Evolutionary conservation across 2,888 invertebrate species (phyloP).

Genomic region (Pandemis cinnamomeana): DNA sequence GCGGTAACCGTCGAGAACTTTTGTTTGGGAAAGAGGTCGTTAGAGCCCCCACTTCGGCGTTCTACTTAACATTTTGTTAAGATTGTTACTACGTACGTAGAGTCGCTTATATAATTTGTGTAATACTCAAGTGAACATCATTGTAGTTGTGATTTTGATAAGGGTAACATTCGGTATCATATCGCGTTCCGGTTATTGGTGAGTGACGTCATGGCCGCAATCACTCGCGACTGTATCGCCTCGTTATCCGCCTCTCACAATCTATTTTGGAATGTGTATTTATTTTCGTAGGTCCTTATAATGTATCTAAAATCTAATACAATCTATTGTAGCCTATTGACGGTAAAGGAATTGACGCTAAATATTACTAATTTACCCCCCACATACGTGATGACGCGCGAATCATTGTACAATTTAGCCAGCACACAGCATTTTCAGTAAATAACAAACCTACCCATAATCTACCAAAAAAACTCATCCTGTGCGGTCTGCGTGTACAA

Average conservation of each 20-base stretch:
- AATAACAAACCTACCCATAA: too few relatives aligned
- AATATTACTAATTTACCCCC: constrained; percentile 1
- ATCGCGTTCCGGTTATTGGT: constrained; percentile 10
- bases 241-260: constrained; percentile 11
- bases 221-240: constrained; percentile 5
- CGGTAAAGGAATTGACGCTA: not conserved
- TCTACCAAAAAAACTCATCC: too few relatives aligned
- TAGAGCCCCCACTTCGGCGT: too few relatives aligned
- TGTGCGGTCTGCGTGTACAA: too few relatives aligned
- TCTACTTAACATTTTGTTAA: too few relatives aligned
- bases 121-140: not conserved
- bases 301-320: not conserved
- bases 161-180: not conserved
- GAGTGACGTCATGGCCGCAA: constrained; percentile 7
- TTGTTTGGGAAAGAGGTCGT: too few relatives aligned
- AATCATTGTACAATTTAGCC: not conserved
- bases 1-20: too few relatives aligned
- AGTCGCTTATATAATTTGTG: not conserved
- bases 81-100: not conserved
- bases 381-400: not conserved
- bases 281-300: constrained; percentile 3
- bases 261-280: constrained; percentile 14
- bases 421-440: too few relatives aligned
- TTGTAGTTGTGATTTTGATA: constrained; percentile 9
- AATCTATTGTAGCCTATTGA: not conserved